Evolutionary conservation across 2,797 vertebrate genomes (phyloP), one percentile per base, ranked within the genome.

Genomic region (Halcyon smyrnensis): DNA sequence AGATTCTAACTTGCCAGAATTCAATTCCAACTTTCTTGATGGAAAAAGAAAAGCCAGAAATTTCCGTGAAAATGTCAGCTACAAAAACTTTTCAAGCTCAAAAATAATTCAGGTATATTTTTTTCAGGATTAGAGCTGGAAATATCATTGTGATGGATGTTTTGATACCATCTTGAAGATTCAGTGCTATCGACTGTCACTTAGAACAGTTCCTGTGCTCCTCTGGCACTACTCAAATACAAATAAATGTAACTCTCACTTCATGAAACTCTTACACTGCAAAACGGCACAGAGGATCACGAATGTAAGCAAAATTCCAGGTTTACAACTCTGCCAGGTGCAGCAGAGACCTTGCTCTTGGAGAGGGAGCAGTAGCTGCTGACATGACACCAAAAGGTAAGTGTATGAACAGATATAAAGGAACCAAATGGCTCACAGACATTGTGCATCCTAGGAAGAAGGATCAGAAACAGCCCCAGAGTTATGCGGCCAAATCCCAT

Each of bases 361-460:
- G 11, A 59, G 54, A 45, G 32, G 21, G 16, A 81, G 60, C 34
- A 20, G 8, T 12, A 54, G 60, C 65, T 77, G 43, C 81, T 81
- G 77, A 50, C 20, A 5, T 2, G n/a, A 27, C 2, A 57, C 19
- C n/a, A 39, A 9, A 17, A 41, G 50, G 8, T 15, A 45, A 13
- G 41, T 7, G 34, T 2, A 53, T 0, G 15, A 46, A 43, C 11
- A 45, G 11, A 53, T 34, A 32, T 3, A 32, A 32, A 45, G 63
- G 75, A 79, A 87, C 20, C 23, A 36, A 76, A 53, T 0, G 3
- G 53, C 53, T 71, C 4, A 1, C 34, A 60, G 57, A 20, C 67
- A 28, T 6, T 4, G 43, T 12, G 24, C n/a, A 4, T 46, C 8
- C 0, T 0, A 37, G 34, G 25, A 73, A 23, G 30, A 57, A 60